Evolutionary conservation across 2,888 invertebrate genomes (phyloP).

Genomic region (Anthophora plumipes): DNA sequence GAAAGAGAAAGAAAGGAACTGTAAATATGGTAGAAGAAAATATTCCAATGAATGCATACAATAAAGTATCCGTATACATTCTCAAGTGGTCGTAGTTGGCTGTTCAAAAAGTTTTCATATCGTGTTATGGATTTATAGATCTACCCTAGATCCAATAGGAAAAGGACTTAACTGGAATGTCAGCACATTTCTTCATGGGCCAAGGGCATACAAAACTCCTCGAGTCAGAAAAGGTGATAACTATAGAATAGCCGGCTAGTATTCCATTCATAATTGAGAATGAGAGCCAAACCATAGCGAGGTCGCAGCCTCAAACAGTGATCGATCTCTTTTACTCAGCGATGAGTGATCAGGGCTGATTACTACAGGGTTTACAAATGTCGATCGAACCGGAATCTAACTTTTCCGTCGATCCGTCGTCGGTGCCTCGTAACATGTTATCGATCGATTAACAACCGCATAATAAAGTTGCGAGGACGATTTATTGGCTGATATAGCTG

Average conservation of each 20-base stretch:
- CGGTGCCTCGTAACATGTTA: neutral
- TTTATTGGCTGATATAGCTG: neutral
- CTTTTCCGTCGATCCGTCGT: neutral
- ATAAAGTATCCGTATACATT: neutral
- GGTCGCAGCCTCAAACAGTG: constrained; percentile 48
- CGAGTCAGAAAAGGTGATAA: constrained; percentile 43
- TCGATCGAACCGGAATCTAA: constrained; percentile 25
- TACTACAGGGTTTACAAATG: neutral
- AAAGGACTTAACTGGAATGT: constrained; percentile 42
- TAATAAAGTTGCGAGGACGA: neutral
- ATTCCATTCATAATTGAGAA: constrained; percentile 69
- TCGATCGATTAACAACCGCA: constrained; percentile 11
- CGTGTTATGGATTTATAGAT: constrained; percentile 33
- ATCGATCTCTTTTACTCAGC: constrained; percentile 60
- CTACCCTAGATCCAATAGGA: neutral
- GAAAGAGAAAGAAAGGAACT: too few species aligned
- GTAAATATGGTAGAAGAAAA: neutral
- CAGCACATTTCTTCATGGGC: constrained; percentile 52
- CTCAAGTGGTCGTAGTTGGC: neutral
- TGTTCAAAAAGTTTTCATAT: constrained; percentile 7
- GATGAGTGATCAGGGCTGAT: constrained; percentile 33
- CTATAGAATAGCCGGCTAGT: constrained; percentile 35
- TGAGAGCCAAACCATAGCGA: constrained; percentile 47
- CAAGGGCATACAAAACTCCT: constrained; percentile 49
- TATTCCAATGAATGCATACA: neutral